Evolutionary conservation across 2,888 invertebrate genomes (phyloP), one percentile per base, ranked within the genome.

Genomic region (Xestia ashworthii): DNA sequence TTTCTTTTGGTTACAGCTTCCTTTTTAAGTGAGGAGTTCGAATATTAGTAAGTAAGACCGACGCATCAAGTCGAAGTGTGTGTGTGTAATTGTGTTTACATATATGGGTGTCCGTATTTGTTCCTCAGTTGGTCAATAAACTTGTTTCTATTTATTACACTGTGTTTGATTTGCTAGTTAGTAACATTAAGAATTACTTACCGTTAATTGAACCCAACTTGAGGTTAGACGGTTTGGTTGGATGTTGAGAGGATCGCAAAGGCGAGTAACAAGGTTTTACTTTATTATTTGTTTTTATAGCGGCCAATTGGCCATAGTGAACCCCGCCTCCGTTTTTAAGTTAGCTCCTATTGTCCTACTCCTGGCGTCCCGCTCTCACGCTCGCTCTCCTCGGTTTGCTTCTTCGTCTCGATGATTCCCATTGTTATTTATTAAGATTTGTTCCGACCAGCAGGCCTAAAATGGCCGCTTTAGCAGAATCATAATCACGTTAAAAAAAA

Each of bases 11-110:
- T 92, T 97, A 87, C 96, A 97, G 97, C 91, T 96, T 97, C 90
- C 94, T 97, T 69, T 97, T 97, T 92, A 97, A 97, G 89, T 97
- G 94, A 93, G 89, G 64, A 84, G 80, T 80, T 81, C 67, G 76
- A 89, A 85, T 84, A 78, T 74, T 77, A 76, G 78, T 74, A 46
- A 60, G 44, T 85, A 78, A 74, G 83, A 80, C 78, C 72, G 80
- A 79, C 81, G 25, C 71, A 67, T 73, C 83, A 74, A 74, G 80
- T 78, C 76, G 71, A 76, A 71, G 83, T 85, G 82, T 88, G 84
- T 89, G 83, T 81, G 89, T 86, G 85, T 80, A 81, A 85, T 81
- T 83, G 58, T 76, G 76, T 84, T 80, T 64, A 66, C 71, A 66
- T 78, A 77, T 78, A 77, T 80, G 81, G 71, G 73, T 83, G 83